Percentiles rank a stretch among this genome's conserved stretches.
phyloP scores from a whole-genome alignment of 2,113 vertebrate species.

The Jacana jacana region DNA sequence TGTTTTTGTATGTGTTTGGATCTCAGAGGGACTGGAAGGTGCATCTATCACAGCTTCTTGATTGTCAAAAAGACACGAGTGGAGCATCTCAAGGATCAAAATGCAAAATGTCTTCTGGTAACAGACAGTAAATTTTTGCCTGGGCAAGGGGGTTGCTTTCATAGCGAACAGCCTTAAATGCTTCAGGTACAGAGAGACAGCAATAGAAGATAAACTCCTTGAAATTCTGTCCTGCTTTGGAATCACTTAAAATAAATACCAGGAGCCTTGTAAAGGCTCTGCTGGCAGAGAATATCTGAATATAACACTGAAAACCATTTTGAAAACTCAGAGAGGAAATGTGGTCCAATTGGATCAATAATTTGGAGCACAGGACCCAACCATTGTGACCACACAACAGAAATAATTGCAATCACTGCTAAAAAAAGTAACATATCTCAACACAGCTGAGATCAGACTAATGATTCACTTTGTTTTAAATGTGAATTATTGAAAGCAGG shows the following conservation, averaged over 20 bases:
- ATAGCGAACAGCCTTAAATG: not conserved
- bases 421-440: conserved; percentile 49
- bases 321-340: conserved; percentile 47
- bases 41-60: not conserved
- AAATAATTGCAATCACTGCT: conserved; percentile 59
- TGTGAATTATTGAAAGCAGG: conserved; percentile 47
- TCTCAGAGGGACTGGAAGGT: not conserved
- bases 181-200: not conserved
- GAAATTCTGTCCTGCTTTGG: not conserved
- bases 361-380: conserved; percentile 38
- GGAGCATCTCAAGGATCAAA: not conserved
- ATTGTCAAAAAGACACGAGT: not conserved
- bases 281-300: conserved; percentile 2
- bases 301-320: conserved; percentile 10
- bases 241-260: conserved; percentile 40
- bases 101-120: not conserved
- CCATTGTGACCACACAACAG: conserved; percentile 60
- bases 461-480: conserved; percentile 53
- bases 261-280: conserved; percentile 30
- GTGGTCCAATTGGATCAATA: conserved; percentile 60
- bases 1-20: not conserved
- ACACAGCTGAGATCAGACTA: conserved; percentile 54
- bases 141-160: not conserved
- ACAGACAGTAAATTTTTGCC: not conserved
- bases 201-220: not conserved